Percentiles rank a stretch among this genome's conserved stretches.
phyloP scores from a whole-genome alignment of 2,888 invertebrate species.

The Hydroisotoma schaefferi region DNA sequence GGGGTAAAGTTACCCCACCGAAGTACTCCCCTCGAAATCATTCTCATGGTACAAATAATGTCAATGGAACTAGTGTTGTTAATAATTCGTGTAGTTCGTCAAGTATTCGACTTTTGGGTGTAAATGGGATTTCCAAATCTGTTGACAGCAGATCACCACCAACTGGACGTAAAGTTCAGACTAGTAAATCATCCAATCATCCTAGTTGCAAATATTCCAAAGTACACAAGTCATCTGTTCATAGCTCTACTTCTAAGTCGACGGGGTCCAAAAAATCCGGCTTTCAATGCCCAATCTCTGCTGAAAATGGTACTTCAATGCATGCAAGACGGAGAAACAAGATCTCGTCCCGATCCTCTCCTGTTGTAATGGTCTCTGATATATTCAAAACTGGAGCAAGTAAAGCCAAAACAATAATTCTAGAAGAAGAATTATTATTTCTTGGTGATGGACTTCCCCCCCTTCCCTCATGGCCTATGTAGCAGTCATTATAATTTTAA shows the following conservation, averaged over 20 bases:
- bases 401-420: slow-evolving; percentile 30
- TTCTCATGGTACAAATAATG: slow-evolving; percentile 37
- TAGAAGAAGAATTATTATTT: slow-evolving; percentile 41
- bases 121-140: slow-evolving; percentile 5
- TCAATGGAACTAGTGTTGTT: slow-evolving; percentile 10
- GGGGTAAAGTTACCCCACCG: slow-evolving; percentile 22
- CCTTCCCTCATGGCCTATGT: slow-evolving; percentile 37
- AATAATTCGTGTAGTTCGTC: slow-evolving; percentile 2
- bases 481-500: neutral
- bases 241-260: neutral
- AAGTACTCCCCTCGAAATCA: slow-evolving; percentile 36
- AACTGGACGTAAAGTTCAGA: neutral
- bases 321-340: neutral
- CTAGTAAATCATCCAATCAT: slow-evolving; percentile 1
- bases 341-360: slow-evolving; percentile 16
- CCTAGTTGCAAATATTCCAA: neutral
- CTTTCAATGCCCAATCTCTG: neutral
- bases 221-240: neutral
- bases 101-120: neutral
- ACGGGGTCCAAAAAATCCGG: neutral
- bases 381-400: slow-evolving; percentile 29
- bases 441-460: slow-evolving; percentile 42
- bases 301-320: slow-evolving; percentile 1
- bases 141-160: neutral
- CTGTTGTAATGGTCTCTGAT: slow-evolving; percentile 42